phyloP scores from a whole-genome alignment of 2,113 vertebrate species.

The Jaculus jaculus region DNA sequence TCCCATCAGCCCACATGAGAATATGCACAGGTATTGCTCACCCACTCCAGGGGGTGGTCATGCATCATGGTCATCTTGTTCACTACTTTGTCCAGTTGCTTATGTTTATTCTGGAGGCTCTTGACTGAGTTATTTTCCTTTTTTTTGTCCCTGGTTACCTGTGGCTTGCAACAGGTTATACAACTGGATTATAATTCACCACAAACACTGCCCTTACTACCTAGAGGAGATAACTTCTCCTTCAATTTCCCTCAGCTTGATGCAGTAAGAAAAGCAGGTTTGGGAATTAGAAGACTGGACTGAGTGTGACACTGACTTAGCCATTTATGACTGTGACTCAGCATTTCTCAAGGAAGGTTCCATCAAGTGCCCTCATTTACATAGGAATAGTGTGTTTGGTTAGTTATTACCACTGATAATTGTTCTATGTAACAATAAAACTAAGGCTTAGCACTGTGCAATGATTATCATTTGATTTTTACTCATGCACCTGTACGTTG shows the following conservation, averaged over 20 bases:
- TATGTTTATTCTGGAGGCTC: too few species aligned
- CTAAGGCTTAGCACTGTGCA: not conserved
- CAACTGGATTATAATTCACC: too few species aligned
- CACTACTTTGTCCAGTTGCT: too few species aligned
- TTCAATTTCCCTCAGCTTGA: not conserved
- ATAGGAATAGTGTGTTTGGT: not conserved
- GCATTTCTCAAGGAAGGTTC: not conserved
- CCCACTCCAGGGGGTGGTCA: too few species aligned
- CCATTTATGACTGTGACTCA: not conserved
- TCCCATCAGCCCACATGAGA: too few species aligned
- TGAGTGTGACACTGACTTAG: not conserved
- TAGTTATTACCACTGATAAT: not conserved
- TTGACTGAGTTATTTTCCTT: too few species aligned
- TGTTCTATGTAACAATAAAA: slow-evolving; percentile 21
- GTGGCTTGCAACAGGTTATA: too few species aligned
- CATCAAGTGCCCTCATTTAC: not conserved
- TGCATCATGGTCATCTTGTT: too few species aligned
- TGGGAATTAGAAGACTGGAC: not conserved
- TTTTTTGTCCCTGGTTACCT: too few species aligned
- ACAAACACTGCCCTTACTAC: too few species aligned
- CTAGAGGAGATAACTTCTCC: too few species aligned
- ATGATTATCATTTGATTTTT: not conserved
- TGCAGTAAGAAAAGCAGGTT: not conserved
- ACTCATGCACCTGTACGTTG: not conserved
- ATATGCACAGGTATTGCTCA: too few species aligned